Percentiles rank a stretch among this genome's conserved stretches.
These are phyloP conservation scores for Schmidtea mediterranea DNA, from an alignment of 1,140 invertebrate genomes.

Conservation along the genomic window DNA sequence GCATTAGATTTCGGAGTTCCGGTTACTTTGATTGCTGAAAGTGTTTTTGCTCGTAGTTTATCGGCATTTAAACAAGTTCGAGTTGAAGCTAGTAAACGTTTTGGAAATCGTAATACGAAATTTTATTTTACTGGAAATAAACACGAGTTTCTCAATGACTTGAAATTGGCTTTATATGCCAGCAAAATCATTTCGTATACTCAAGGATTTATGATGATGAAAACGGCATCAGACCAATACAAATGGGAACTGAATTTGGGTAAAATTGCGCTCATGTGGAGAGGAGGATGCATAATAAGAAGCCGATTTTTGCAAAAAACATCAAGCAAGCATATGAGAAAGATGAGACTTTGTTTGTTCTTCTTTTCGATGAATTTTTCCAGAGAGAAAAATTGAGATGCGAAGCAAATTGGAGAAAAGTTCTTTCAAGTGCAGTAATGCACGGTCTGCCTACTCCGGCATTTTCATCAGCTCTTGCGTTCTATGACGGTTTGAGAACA, in stretches of 20 bases:
- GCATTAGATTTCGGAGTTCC: neutral
- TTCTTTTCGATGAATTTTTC: no score
- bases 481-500: constrained; percentile 77
- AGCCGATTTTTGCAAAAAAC: constrained; percentile 67
- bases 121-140: no score
- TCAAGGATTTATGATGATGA: no score
- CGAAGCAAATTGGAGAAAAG: constrained; percentile 38
- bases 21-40: constrained; percentile 35
- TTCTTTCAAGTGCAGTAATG: constrained; percentile 32
- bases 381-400: constrained; percentile 45
- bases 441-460: constrained; percentile 74
- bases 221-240: neutral
- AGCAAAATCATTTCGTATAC: no score
- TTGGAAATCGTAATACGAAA: no score
- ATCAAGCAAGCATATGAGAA: constrained; percentile 84
- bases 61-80: neutral
- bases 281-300: constrained; percentile 4
- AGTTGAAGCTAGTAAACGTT: neutral
- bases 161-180: neutral
- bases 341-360: constrained; percentile 56
- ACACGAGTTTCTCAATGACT: no score
- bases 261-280: no score
- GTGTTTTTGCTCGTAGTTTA: neutral
- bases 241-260: neutral
- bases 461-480: no score